Base-by-base conservation (phyloP, 2,113 vertebrate genomes). In the Henicopernis longicauda region DNA sequence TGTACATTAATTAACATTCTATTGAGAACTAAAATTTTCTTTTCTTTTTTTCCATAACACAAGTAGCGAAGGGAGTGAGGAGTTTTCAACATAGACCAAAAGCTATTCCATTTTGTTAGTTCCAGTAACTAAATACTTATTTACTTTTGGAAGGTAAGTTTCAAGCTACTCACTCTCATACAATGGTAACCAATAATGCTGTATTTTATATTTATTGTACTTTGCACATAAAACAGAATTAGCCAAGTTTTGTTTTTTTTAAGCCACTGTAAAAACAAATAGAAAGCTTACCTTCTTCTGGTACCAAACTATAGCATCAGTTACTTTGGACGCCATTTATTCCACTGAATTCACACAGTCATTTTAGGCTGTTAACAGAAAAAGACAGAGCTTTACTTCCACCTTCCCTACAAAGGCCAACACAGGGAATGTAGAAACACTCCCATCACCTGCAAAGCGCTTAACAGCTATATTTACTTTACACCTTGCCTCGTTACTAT, bases 271-370 rank as follows among this genome's bases (percentile, higher is more conserved):
- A 85, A 80, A 86, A 96, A 84, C 73, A 91, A 96, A 49, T 12
- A 93, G 82, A 93, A 77, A 93, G 89, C 99, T 99, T 98, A 99
- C 99, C 99, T 99, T 99, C 97, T 99, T 99, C 98, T 99, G 99
- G 98, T 99, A 99, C 99, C 99, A 99, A 97, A 99, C 99, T 98
- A 99, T 99, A 97, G 99, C 99, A 99, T 99, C 99, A 98, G 99
- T 99, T 95, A 99, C 99, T 99, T 98, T 99, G 98, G 99, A 99
- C 98, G 99, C 99, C 99, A 99, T 99, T 99, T 99, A 99, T 99
- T 98, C 98, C 98, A 98, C 98, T 96, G 96, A 97, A 97, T 97
- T 99, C 98, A 98, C 94, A 98, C 97, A 97, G 97, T 98, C 99
- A 99, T 99, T 98, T 99, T 99, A 99, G 97, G 97, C 99, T 99